These are phyloP conservation scores for Nothobranchius furzeri DNA, from an alignment of 2,113 vertebrate species.

Conservation along the genomic window DNA sequence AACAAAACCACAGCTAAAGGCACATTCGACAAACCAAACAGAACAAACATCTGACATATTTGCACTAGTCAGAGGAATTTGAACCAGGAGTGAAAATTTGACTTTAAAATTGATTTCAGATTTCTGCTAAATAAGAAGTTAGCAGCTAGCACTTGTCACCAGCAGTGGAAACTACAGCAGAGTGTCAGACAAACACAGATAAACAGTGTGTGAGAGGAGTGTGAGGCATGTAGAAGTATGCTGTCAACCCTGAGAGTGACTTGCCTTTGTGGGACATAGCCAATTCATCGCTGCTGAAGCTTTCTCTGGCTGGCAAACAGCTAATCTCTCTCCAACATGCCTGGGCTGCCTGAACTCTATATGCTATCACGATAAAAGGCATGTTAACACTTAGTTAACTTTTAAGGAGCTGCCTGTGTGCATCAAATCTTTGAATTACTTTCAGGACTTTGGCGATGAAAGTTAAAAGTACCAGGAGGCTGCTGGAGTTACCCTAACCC, in stretches of 20 bases:
- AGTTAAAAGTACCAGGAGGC: not conserved
- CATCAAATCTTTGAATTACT: slow-evolving; percentile 23
- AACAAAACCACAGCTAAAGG: too few relatives aligned
- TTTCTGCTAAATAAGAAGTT: slow-evolving; percentile 18
- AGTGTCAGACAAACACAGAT: slow-evolving; percentile 1
- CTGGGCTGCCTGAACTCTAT: slow-evolving; percentile 28
- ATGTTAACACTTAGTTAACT: slow-evolving; percentile 38
- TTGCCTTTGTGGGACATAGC: slow-evolving; percentile 29
- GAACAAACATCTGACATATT: not conserved
- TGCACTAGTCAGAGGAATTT: slow-evolving; percentile 7
- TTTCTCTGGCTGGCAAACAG: slow-evolving; percentile 8
- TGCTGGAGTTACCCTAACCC: too few relatives aligned
- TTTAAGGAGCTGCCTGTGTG: not conserved
- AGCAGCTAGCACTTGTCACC: not conserved
- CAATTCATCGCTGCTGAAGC: slow-evolving; percentile 40
- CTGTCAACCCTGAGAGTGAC: slow-evolving; percentile 46
- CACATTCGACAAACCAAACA: too few relatives aligned
- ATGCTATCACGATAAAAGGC: slow-evolving; percentile 23
- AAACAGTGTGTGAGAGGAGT: slow-evolving; percentile 23
- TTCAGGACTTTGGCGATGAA: slow-evolving; percentile 7
- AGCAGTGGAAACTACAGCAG: not conserved
- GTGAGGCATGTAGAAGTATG: slow-evolving; percentile 61
- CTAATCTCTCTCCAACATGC: slow-evolving; percentile 63
- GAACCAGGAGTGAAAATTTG: not conserved
- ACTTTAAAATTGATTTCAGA: not conserved